Percentiles rank a stretch among this genome's conserved stretches.
These are phyloP conservation scores for Dryobota labecula DNA, from an alignment of 2,888 invertebrate genomes.

Conservation along the genomic window DNA sequence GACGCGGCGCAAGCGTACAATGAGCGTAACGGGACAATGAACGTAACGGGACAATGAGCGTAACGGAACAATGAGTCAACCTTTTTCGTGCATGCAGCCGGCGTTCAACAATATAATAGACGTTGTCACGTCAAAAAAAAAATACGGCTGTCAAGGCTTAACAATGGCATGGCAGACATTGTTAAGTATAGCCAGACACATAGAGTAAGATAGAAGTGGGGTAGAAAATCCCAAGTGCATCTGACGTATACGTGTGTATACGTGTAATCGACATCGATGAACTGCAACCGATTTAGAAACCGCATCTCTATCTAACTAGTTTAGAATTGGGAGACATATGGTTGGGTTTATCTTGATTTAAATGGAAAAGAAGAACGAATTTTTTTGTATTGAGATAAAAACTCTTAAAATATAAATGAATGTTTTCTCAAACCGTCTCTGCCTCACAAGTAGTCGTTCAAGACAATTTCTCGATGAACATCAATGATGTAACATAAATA, in stretches of 20 bases:
- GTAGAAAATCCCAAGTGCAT: not conserved
- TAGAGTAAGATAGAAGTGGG: not conserved
- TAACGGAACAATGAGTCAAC: too few relatives aligned
- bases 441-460: not conserved
- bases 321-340: not conserved
- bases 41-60: too few relatives aligned
- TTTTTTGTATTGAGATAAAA: too few relatives aligned
- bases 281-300: not conserved
- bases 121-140: too few relatives aligned
- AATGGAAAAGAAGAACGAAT: not conserved
- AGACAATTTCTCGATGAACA: not conserved
- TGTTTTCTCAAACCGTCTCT: slow-evolving; percentile 7
- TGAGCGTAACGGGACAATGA: too few relatives aligned
- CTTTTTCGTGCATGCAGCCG: too few relatives aligned
- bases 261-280: not conserved
- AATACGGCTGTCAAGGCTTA: not conserved
- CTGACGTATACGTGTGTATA: not conserved
- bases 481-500: slow-evolving; percentile 1
- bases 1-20: too few relatives aligned
- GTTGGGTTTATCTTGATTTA: not conserved
- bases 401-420: not conserved
- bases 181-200: not conserved
- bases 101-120: too few relatives aligned
- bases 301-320: not conserved
- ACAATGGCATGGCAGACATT: not conserved